phyloP scores from a whole-genome alignment of 2,113 vertebrate genomes.

The Grantiella picta region DNA sequence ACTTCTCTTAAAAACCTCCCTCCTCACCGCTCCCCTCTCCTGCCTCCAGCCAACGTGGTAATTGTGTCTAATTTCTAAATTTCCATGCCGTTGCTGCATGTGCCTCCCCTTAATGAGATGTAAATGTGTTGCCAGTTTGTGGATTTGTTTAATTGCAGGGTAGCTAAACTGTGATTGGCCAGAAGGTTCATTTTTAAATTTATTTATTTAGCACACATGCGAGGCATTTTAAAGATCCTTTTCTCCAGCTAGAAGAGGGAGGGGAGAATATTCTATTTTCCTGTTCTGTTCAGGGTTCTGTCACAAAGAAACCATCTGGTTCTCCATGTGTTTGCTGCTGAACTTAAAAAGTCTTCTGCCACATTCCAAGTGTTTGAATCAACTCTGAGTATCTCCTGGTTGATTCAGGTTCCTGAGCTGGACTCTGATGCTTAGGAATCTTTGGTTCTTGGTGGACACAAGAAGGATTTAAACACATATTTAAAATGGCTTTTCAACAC shows the following conservation, averaged over 20 bases:
- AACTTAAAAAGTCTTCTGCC: not conserved
- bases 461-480: not conserved
- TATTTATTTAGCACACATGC: conserved; percentile 63
- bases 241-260: not conserved
- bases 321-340: not conserved
- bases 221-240: conserved; percentile 33
- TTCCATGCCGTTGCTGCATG: conserved; percentile 73
- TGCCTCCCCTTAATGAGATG: conserved; percentile 76
- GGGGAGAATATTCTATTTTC: not conserved
- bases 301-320: not conserved
- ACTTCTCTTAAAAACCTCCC: conserved; percentile 60
- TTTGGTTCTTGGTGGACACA: not conserved
- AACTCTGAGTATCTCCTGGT: not conserved
- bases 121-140: conserved; percentile 72
- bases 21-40: not conserved
- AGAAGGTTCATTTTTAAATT: conserved; percentile 69
- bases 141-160: conserved; percentile 80
- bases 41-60: conserved; percentile 67
- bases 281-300: not conserved
- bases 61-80: conserved; percentile 80
- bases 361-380: not conserved
- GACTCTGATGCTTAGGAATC: not conserved
- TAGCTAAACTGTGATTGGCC: conserved; percentile 70
- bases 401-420: not conserved
- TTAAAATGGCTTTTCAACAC: not conserved